Conservation (phyloP, 2,113 vertebrate genomes). For the Varanus salvator region DNA sequence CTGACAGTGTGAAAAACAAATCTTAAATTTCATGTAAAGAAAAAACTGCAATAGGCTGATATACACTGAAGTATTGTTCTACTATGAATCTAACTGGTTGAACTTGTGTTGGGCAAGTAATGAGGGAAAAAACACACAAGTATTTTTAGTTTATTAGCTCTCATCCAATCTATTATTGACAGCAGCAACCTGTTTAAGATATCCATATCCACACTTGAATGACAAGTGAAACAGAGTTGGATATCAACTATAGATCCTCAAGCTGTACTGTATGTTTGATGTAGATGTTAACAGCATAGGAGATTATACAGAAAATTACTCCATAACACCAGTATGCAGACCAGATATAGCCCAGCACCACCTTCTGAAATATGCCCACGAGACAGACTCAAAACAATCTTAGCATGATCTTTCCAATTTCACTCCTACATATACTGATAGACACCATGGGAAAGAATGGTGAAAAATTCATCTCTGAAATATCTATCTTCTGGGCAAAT, state of each 20-base stretch:
- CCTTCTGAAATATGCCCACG: background rate
- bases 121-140: too few relatives aligned
- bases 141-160: background rate
- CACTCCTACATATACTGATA: background rate
- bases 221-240: background rate
- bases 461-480: too few relatives aligned
- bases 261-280: too few relatives aligned
- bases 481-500: background rate
- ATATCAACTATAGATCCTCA: background rate
- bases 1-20: background rate
- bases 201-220: background rate
- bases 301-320: background rate
- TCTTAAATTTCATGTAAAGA: background rate
- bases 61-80: background rate
- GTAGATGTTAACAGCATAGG: background rate
- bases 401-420: background rate
- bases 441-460: background rate
- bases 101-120: background rate
- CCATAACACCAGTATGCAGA: background rate
- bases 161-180: background rate
- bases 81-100: background rate
- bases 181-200: background rate
- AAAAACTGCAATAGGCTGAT: background rate
- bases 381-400: background rate
- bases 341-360: background rate